A percentile compares a stretch with the other conserved stretches of the same genome.
These are phyloP conservation scores for Macaria notata DNA, from an alignment of 2,888 invertebrate species.

Conservation along the genomic window DNA sequence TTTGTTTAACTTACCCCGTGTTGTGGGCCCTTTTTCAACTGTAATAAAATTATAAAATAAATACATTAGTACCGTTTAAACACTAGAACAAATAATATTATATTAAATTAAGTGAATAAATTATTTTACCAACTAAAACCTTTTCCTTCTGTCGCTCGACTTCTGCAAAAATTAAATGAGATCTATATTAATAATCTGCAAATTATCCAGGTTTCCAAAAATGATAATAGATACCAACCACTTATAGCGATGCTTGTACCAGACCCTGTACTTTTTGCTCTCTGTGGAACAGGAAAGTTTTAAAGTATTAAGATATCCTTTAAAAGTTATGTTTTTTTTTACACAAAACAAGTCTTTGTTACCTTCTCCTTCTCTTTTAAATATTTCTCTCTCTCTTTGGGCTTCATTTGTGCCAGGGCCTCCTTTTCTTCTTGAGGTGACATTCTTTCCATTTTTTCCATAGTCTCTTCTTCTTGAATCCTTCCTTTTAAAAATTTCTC, in stretches of 20 bases:
- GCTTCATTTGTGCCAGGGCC: conserved; percentile 10
- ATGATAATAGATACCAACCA: conserved; percentile 29
- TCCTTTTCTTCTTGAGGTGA: conserved; percentile 9
- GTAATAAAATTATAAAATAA: conserved; percentile 35
- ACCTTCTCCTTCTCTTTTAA: conserved; percentile 1
- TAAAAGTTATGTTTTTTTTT: no score
- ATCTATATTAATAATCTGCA: conserved; percentile 2
- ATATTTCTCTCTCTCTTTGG: conserved; percentile 16
- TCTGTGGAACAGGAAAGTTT: conserved; percentile 27
- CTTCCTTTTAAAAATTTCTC: conserved; percentile 18
- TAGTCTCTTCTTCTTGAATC: conserved; percentile 13
- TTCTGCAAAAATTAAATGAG: conserved; percentile 35
- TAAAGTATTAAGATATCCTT: no score
- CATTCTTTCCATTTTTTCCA: conserved; percentile 17
- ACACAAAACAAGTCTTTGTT: no score
- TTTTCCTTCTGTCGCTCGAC: conserved; percentile 45
- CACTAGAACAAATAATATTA: background rate
- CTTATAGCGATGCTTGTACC: conserved; percentile 37
- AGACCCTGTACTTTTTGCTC: conserved; percentile 17
- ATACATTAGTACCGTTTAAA: background rate
- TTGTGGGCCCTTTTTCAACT: conserved; percentile 52
- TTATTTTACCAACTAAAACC: conserved; percentile 51
- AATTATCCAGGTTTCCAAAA: background rate
- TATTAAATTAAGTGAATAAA: background rate
- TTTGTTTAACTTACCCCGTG: conserved; percentile 30